These are phyloP conservation scores for Calliopum simillimum DNA, from an alignment of 2,888 invertebrate species.

Conservation along the genomic window DNA sequence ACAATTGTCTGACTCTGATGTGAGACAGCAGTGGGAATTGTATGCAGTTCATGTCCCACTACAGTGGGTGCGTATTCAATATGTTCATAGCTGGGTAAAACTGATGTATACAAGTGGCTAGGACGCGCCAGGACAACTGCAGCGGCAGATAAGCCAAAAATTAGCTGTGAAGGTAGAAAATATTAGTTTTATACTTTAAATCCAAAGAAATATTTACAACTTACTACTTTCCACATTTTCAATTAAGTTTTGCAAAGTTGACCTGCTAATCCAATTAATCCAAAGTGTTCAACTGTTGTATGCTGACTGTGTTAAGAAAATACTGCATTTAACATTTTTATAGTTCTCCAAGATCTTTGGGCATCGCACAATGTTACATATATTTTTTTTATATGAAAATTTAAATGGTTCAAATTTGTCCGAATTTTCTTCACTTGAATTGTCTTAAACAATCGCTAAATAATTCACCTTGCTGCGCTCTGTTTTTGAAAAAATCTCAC, in stretches of 20 bases:
- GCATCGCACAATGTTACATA: neutral
- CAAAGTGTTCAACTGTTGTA: neutral
- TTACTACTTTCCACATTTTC: constrained; percentile 60
- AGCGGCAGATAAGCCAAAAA: constrained; percentile 29
- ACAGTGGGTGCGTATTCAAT: constrained; percentile 58
- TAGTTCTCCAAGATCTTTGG: constrained; percentile 7
- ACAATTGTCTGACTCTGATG: constrained; percentile 65
- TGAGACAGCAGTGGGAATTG: constrained; percentile 60
- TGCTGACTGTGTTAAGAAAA: constrained; percentile 20
- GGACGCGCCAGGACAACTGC: constrained; percentile 50
- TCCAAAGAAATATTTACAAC: constrained; percentile 34
- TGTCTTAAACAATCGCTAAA: constrained; percentile 59
- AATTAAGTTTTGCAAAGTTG: constrained; percentile 20
- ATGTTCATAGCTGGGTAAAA: constrained; percentile 51
- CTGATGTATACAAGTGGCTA: constrained; percentile 50
- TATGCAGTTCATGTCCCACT: constrained; percentile 56
- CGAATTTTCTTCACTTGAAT: constrained; percentile 55
- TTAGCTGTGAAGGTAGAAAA: constrained; percentile 27
- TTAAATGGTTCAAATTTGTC: constrained; percentile 9
- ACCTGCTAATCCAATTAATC: constrained; percentile 16
- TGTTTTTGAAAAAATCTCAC: neutral
- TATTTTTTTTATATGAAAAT: neutral
- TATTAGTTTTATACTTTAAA: neutral
- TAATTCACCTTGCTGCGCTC: constrained; percentile 43
- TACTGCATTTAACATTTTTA: constrained; percentile 28